Evolutionary conservation across 2,797 vertebrate genomes (phyloP), one percentile per base, ranked within the genome.

Genomic region (Acomys russatus): DNA sequence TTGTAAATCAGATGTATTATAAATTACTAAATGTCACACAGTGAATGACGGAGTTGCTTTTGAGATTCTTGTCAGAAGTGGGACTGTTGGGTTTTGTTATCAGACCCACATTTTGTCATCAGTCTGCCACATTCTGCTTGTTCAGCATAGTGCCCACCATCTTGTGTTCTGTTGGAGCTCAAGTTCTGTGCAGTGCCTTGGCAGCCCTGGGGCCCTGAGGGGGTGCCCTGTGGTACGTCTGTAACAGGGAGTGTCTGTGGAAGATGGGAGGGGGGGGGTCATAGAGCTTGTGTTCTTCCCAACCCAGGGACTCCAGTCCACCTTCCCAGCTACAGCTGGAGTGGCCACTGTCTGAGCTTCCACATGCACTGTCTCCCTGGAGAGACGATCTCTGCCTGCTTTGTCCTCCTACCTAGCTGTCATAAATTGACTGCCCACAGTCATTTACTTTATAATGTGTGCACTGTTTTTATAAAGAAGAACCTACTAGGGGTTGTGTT

Each of bases 401-500:
- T 93, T 92, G 88, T 85, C 93, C 68, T 95, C 74, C 92, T 70
- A 44, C 74, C 76, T 79, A 76, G 33, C 38, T 94, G 88, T 70
- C 92, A 93, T 78, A 54, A 17, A 70, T 66, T 88, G 85, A 70
- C 59, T 35, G 82, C 87, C 22, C 15, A 44, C 56, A 59, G 74
- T 80, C 38, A 51, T 76, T 96, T 71, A 64, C 73, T 88, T 94
- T 61, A 59, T 88, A 44, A n/a, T 56, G 64, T 56, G 77, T 56
- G n/a, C 14, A 17, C 59, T 87, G 63, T 80, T 94, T 87, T n/a
- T 66, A 54, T 49, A 76, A 80, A 88, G 49, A 64, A 66, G 22
- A 87, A 28, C n/a, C 64, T 30, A 76, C 86, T 86, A 66, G 61
- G 4, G 56, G 56, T 82, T 61, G 7, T 17, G 30, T 84, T 96